phyloP scores from a whole-genome alignment of 2,797 vertebrate genomes.

The Crocidura indochinensis region DNA sequence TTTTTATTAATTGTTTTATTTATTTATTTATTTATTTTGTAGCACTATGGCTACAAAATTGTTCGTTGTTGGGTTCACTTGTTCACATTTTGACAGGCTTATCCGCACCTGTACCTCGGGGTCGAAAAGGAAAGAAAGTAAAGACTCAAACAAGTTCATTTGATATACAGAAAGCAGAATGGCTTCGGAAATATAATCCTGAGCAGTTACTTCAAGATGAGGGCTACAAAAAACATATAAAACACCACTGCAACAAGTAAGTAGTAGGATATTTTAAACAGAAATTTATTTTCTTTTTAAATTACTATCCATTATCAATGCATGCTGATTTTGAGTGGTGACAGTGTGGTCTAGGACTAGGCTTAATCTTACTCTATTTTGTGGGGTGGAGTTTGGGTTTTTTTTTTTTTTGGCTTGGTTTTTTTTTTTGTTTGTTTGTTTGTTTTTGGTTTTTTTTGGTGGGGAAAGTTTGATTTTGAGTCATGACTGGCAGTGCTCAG shows the following conservation, averaged over 20 bases:
- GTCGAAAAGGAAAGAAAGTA: slow-evolving; percentile 98
- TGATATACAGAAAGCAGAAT: slow-evolving; percentile 99
- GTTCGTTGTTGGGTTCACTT: too few species aligned
- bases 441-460: too few species aligned
- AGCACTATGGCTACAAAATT: too few species aligned
- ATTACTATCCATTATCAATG: slow-evolving; percentile 44
- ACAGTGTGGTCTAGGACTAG: neutral
- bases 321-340: slow-evolving; percentile 17
- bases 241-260: slow-evolving; percentile 99
- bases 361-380: neutral
- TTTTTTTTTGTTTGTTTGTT: too few species aligned
- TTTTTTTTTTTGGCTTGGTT: too few species aligned
- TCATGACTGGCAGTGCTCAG: too few species aligned
- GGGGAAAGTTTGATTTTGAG: too few species aligned
- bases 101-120: slow-evolving; percentile 98
- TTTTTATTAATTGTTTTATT: neutral
- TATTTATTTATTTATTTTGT: too few species aligned
- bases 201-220: slow-evolving; percentile 99
- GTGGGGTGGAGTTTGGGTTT: too few species aligned
- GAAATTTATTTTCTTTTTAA: slow-evolving; percentile 32
- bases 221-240: slow-evolving; percentile 99
- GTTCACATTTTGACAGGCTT: slow-evolving; percentile 91
- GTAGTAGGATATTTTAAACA: slow-evolving; percentile 75
- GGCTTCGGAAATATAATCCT: slow-evolving; percentile 98
- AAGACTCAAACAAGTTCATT: slow-evolving; percentile 98